Base-by-base conservation (phyloP, 2,888 invertebrate species). In the Pristionchus arcanus region DNA sequence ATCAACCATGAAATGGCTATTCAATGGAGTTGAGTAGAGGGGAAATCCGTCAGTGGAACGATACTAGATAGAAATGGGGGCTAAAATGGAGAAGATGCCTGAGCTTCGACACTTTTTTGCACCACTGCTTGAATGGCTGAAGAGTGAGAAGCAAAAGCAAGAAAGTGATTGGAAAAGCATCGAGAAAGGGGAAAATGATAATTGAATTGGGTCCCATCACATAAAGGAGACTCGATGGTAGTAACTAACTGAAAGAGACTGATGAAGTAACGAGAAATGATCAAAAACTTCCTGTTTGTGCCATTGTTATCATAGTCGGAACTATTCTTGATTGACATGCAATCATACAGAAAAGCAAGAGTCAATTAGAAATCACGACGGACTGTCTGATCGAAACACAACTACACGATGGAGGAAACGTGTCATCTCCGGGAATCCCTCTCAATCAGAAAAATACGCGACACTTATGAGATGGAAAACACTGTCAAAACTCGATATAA, bases 31-130 rank as follows among this genome's bases (percentile, higher is more conserved):
- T 49, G 71, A 71, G 71, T n/a, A 71, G 59, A 66, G 66, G 34
- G 77, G 77, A 77, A 42, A 77, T 77, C 77, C 77, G 42, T 25
- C 28, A 21, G 77, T 42, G 77, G 77, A 77, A 77, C 77, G 42
- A n/a, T 42, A 77, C 77, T 42, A 21, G 77, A 77, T 16, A 74
- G 34, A 74, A 34, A 77, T 25, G 42, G 19, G n/a, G n/a, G 42
- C 42, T 15, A 74, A 34, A 77, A 77, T 71, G 19, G 71, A 66
- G 19, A 21, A 71, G 34, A 71, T 71, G 71, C 71, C 71, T 31
- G 71, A 77, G 42, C 42, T 77, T 77, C 19, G 49, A 15, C 68
- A n/a, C n/a, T 3, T 49, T 42, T 77, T 37, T 42, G 77, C 9
- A 42, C n/a, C 68, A 28, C 42, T 25, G 13, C 42, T 25, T n/a